These are phyloP conservation scores for Acrocephalus scirpaceus DNA, from an alignment of 2,797 vertebrate genomes.

Conservation along the genomic window DNA sequence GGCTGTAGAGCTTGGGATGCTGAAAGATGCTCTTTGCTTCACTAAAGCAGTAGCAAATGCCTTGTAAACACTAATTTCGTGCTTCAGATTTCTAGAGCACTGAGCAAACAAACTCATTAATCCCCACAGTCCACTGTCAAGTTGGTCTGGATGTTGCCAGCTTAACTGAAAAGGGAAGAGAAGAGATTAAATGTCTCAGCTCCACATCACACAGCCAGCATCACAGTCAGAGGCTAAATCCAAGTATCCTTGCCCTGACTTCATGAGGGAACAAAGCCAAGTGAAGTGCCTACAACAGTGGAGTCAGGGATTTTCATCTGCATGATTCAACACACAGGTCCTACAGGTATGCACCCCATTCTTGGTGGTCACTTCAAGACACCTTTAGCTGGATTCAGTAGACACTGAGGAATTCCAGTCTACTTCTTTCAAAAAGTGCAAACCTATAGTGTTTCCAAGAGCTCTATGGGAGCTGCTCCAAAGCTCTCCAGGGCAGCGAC, in stretches of 20 bases:
- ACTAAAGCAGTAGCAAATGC: neutral
- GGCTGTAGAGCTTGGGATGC: neutral
- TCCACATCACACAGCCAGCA: neutral
- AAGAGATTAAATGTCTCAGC: constrained; percentile 12
- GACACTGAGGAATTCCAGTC: neutral
- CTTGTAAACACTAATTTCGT: constrained; percentile 23
- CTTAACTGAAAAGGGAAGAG: neutral
- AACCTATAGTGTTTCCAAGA: neutral
- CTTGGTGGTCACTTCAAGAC: neutral
- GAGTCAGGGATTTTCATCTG: neutral
- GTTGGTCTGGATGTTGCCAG: neutral
- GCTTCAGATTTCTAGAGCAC: constrained; percentile 33
- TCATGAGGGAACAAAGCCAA: neutral
- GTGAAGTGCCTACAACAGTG: rapidly evolving
- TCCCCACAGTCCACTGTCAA: neutral
- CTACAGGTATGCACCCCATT: rapidly evolving
- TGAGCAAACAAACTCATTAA: constrained; percentile 22
- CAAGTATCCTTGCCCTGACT: neutral
- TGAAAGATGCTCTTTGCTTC: constrained; percentile 4
- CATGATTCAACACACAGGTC: neutral
- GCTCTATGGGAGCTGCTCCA: neutral
- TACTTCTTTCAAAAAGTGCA: neutral
- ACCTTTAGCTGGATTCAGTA: neutral
- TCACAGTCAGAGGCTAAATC: neutral
- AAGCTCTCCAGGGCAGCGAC: neutral